phyloP scores from a whole-genome alignment of 2,888 invertebrate genomes.

The Stenodema calcarata region DNA sequence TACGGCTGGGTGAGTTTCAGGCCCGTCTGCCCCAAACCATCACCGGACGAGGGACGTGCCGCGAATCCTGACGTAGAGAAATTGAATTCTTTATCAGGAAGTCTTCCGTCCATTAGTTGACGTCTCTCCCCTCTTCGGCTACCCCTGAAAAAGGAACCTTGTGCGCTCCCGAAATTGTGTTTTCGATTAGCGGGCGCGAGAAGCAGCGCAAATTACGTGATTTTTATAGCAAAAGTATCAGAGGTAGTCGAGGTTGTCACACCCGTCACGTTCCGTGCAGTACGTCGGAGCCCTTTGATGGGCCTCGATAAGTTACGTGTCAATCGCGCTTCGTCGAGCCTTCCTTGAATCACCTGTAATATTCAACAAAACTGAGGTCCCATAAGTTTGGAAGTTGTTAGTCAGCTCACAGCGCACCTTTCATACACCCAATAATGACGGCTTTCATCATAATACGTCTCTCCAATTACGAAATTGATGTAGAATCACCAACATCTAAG shows the following conservation, averaged over 20 bases:
- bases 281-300: neutral
- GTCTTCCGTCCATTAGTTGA: slow-evolving; percentile 43
- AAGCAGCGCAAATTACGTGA: slow-evolving; percentile 16
- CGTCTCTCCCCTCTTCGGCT: neutral
- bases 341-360: neutral
- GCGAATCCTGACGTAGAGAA: slow-evolving; percentile 31
- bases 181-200: slow-evolving; percentile 8
- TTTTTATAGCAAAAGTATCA: slow-evolving; percentile 34
- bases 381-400: neutral
- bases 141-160: neutral
- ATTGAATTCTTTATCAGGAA: slow-evolving; percentile 47
- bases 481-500: too few relatives aligned
- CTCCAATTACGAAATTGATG: too few relatives aligned
- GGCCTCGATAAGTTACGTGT: neutral
- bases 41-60: slow-evolving; percentile 12
- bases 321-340: neutral
- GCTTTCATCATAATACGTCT: too few relatives aligned
- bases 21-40: neutral
- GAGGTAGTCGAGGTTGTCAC: slow-evolving; percentile 11
- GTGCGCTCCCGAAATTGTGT: slow-evolving; percentile 30
- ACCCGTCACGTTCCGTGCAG: slow-evolving; percentile 9
- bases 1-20: slow-evolving; percentile 11
- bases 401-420: too few relatives aligned
- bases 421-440: too few relatives aligned
- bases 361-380: neutral